These are phyloP conservation scores for Hephaestus fuliginosus DNA, from an alignment of 2,797 vertebrate species.

Conservation along the genomic window DNA sequence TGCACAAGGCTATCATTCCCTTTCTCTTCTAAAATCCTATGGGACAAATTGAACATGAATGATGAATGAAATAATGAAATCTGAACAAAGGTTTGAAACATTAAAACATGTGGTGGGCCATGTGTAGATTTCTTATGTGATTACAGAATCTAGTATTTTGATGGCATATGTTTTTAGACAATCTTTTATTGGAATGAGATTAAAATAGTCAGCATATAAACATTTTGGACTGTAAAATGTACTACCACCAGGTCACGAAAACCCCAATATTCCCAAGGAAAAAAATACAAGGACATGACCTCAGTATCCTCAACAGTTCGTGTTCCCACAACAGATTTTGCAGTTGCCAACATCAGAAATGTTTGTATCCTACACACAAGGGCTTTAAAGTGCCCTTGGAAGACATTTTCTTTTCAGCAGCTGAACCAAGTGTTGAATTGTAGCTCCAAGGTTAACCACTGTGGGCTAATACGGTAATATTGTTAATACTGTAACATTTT, in stretches of 20 bases:
- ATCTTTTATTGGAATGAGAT: not conserved
- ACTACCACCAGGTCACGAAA: not conserved
- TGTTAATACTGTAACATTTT: slow-evolving; percentile 28
- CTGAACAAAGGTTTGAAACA: not conserved
- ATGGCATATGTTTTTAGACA: not conserved
- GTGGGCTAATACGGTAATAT: slow-evolving; percentile 8
- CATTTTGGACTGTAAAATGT: not conserved
- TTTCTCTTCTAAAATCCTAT: not conserved
- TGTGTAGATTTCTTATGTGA: not conserved
- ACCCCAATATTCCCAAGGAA: not conserved
- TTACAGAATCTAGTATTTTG: not conserved
- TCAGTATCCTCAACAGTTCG: not conserved
- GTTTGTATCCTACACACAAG: slow-evolving; percentile 26
- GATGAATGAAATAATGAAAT: not conserved
- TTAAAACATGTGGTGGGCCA: not conserved
- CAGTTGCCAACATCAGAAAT: slow-evolving; percentile 24
- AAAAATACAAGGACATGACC: not conserved
- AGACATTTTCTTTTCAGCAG: slow-evolving; percentile 31
- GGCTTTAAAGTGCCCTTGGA: slow-evolving; percentile 23
- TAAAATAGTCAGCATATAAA: not conserved
- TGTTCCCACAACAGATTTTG: not conserved
- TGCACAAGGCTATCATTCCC: not conserved
- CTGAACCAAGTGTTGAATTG: slow-evolving; percentile 22
- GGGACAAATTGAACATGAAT: not conserved
- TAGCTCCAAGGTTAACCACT: slow-evolving; percentile 27